Conservation (phyloP, 2,888 invertebrate species). For the Galeruca laticollis region DNA sequence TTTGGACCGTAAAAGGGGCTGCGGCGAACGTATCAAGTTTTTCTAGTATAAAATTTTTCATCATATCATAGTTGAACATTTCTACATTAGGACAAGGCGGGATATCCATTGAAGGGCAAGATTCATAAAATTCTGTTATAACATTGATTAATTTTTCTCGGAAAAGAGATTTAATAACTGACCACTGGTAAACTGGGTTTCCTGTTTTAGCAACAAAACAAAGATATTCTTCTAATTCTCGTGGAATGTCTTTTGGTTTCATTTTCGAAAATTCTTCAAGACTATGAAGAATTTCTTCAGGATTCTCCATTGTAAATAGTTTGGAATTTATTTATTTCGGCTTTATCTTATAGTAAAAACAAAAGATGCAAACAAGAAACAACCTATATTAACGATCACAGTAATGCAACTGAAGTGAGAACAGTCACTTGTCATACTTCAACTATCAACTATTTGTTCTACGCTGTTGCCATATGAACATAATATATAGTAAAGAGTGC, state of each 20-base stretch:
- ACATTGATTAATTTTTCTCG: constrained; percentile 88
- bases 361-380: constrained; percentile 38
- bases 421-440: constrained; percentile 7
- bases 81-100: constrained; percentile 92
- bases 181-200: constrained; percentile 94
- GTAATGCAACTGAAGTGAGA: not conserved
- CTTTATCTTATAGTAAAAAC: constrained; percentile 37
- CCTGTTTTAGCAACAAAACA: constrained; percentile 93
- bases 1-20: constrained; percentile 96
- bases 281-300: constrained; percentile 86
- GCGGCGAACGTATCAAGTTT: constrained; percentile 86
- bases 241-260: constrained; percentile 84
- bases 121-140: constrained; percentile 89
- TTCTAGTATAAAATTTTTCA: constrained; percentile 86
- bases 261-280: constrained; percentile 85
- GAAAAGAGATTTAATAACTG: constrained; percentile 87
- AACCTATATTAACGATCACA: not conserved
- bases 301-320: constrained; percentile 78
- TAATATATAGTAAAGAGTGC: not conserved
- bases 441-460: not conserved
- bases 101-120: constrained; percentile 80
- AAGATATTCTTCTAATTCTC: constrained; percentile 90
- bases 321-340: constrained; percentile 31
- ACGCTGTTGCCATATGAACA: not conserved
- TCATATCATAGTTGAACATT: constrained; percentile 88